Conservation (phyloP, 2,797 vertebrate species). For the Sternarchorhynchus goeldii region DNA sequence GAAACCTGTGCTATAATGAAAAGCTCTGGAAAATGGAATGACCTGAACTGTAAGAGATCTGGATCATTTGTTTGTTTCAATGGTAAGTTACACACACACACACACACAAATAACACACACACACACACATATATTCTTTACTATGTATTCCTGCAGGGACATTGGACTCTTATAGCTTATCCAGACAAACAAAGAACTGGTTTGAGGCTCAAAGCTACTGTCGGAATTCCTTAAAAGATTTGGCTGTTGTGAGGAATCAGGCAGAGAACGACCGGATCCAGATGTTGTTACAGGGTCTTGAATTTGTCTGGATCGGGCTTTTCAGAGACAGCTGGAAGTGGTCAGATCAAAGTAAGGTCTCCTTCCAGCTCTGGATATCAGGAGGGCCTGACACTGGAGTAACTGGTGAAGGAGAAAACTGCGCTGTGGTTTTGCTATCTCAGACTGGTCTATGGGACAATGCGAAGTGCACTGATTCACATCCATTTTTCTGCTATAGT, state of each 20-base stretch:
- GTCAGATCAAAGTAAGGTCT: background rate
- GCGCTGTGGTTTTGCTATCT: background rate
- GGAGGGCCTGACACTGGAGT: background rate
- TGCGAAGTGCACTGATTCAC: background rate
- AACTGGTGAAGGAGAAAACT: background rate
- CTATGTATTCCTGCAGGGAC: background rate
- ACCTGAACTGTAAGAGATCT: no score
- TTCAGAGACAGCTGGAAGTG: slow-evolving; percentile 37
- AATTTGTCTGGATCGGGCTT: slow-evolving; percentile 12
- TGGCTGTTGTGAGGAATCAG: background rate
- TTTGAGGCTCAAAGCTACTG: background rate
- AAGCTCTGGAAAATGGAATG: no score
- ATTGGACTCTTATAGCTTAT: background rate
- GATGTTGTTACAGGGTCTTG: no score
- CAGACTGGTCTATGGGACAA: background rate
- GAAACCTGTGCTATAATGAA: background rate
- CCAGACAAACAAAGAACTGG: background rate
- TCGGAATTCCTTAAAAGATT: background rate
- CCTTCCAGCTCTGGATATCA: background rate
- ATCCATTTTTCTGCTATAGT: background rate
- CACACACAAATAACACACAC: no score
- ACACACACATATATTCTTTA: no score
- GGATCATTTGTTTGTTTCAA: no score
- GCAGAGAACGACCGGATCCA: background rate
- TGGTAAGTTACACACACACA: no score